A percentile compares a stretch with the other conserved stretches of the same genome.
phyloP scores from a whole-genome alignment of 1,140 invertebrate species.

The Drosophila lacertosa region DNA sequence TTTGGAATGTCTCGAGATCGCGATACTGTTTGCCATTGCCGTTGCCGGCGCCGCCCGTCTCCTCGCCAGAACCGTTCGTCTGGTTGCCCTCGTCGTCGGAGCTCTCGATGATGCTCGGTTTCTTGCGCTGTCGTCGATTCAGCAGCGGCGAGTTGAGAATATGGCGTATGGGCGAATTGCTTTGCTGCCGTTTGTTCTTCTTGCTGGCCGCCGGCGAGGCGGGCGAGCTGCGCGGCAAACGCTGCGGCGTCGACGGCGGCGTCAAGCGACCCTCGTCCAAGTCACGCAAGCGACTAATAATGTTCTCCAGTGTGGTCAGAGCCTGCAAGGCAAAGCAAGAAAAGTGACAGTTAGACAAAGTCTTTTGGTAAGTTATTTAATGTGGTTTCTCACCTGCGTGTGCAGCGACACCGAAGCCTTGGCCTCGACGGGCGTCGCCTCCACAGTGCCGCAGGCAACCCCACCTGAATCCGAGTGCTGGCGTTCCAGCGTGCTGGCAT shows the following conservation, averaged over 20 bases:
- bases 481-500: conserved; percentile 56
- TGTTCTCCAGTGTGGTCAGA: conserved; percentile 85
- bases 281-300: conserved; percentile 85
- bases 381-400: conserved; percentile 84
- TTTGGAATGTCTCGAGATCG: conserved; percentile 97
- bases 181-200: conserved; percentile 90
- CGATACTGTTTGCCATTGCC: conserved; percentile 90
- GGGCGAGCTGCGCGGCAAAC: conserved; percentile 89
- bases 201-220: conserved; percentile 89
- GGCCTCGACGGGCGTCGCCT: conserved; percentile 78
- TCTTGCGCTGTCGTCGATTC: conserved; percentile 89
- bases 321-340: conserved; percentile 75
- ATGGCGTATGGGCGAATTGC: conserved; percentile 91
- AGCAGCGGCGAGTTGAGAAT: conserved; percentile 92
- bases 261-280: conserved; percentile 84
- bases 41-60: conserved; percentile 45
- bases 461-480: conserved; percentile 51
- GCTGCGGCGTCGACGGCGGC: conserved; percentile 86
- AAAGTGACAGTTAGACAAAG: too few species aligned
- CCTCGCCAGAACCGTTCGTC: conserved; percentile 85
- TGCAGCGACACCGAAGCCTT: conserved; percentile 84
- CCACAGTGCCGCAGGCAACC: conserved; percentile 60
- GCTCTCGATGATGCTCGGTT: conserved; percentile 89
- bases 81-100: conserved; percentile 92
- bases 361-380: too few species aligned